Percentiles rank a stretch among this genome's conserved stretches.
phyloP scores from a whole-genome alignment of 2,113 vertebrate genomes.

The Phycodurus eques region DNA sequence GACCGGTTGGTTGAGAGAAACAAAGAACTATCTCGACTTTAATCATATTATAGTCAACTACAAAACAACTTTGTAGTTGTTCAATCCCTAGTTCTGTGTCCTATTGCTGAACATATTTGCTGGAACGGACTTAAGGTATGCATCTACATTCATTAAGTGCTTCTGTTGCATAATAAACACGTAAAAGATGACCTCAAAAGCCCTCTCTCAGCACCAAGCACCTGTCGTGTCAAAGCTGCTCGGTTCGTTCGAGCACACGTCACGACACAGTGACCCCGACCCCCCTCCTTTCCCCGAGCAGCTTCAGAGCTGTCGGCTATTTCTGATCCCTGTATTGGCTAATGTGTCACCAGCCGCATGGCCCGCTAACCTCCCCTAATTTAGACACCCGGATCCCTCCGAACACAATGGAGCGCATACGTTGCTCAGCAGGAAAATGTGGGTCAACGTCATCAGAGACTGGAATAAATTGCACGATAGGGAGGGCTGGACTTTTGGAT shows the following conservation, averaged over 20 bases:
- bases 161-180: not conserved
- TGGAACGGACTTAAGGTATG: not conserved
- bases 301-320: conserved; percentile 30
- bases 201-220: not conserved
- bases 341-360: conserved; percentile 20
- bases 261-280: not conserved
- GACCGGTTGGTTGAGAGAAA: too few relatives aligned
- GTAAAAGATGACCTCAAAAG: not conserved
- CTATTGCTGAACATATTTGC: not conserved
- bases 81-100: not conserved
- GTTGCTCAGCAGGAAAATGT: conserved; percentile 42
- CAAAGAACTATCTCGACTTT: not conserved
- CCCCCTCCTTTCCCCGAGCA: not conserved
- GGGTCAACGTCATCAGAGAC: conserved; percentile 59
- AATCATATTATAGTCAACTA: not conserved
- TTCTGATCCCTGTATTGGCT: conserved; percentile 21
- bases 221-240: not conserved
- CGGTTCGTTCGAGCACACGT: not conserved
- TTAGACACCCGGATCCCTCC: conserved; percentile 41
- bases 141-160: not conserved
- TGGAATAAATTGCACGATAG: conserved; percentile 74
- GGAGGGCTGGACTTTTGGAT: conserved; percentile 9
- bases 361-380: conserved; percentile 53
- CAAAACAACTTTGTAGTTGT: not conserved
- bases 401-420: not conserved